Evolutionary conservation across 1,140 invertebrate genomes (phyloP).

Genomic region (Temnothorax curvispinosus): DNA sequence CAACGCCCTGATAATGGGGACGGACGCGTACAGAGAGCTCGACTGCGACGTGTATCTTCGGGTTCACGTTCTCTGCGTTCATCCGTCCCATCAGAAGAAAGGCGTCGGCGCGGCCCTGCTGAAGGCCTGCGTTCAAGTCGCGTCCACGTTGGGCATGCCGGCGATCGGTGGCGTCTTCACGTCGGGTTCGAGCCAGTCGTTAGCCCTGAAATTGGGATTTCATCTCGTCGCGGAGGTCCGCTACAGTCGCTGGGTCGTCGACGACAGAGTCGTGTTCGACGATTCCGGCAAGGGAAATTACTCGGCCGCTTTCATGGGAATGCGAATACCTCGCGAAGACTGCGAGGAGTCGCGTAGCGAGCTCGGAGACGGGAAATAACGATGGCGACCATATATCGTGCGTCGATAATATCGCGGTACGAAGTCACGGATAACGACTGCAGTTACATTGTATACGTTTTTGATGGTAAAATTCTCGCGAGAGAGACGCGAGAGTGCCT

Average conservation of each 20-base stretch:
- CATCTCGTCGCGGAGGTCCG: constrained; percentile 85
- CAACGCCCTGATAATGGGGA: constrained; percentile 78
- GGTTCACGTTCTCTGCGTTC: constrained; percentile 81
- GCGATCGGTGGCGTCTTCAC: constrained; percentile 87
- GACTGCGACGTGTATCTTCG: constrained; percentile 78
- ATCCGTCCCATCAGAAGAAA: constrained; percentile 81
- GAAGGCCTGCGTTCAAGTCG: constrained; percentile 82
- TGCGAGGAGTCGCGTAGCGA: neutral
- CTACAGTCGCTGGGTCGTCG: constrained; percentile 86
- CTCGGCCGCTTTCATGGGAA: constrained; percentile 87
- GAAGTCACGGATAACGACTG: neutral
- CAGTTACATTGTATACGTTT: neutral
- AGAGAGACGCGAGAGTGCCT: neutral
- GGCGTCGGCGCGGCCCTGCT: constrained; percentile 84
- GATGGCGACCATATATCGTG: neutral
- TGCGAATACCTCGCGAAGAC: neutral
- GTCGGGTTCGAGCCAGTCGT: constrained; percentile 83
- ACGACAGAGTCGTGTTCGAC: constrained; percentile 86
- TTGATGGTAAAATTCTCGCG: no score
- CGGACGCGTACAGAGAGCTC: constrained; percentile 80
- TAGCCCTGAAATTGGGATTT: constrained; percentile 85
- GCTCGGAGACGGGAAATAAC: neutral
- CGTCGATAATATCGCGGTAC: neutral
- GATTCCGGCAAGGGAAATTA: constrained; percentile 87
- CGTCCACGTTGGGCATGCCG: constrained; percentile 83